phyloP scores from a whole-genome alignment of 2,888 invertebrate species.

The Lasioglossum leucozonium region DNA sequence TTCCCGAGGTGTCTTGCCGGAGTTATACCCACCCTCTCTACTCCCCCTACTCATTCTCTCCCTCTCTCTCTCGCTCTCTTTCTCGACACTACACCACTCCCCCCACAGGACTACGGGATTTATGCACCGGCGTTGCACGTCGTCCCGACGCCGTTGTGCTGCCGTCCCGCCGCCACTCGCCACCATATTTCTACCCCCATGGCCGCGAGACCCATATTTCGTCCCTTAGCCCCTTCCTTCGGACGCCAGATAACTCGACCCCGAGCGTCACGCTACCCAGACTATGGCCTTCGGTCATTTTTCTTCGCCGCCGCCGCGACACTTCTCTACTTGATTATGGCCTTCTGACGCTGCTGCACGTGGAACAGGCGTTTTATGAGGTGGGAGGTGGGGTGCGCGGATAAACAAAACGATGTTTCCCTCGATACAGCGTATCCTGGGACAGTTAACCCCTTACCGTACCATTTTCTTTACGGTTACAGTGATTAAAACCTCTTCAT shows the following conservation, averaged over 20 bases:
- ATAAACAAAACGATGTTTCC: background rate
- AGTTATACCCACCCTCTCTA: conserved; percentile 7
- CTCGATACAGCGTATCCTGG: background rate
- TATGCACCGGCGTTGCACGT: conserved; percentile 71
- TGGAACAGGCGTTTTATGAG: background rate
- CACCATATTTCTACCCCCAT: conserved; percentile 70
- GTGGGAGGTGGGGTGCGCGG: too few species aligned
- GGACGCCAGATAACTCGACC: conserved; percentile 44
- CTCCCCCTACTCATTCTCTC: conserved; percentile 25
- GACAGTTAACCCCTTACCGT: too few species aligned
- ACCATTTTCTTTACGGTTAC: too few species aligned
- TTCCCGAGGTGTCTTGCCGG: conserved; percentile 64
- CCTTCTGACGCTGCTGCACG: background rate
- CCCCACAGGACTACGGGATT: conserved; percentile 66
- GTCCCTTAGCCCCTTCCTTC: conserved; percentile 72
- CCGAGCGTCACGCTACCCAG: conserved; percentile 44
- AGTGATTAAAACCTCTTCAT: too few species aligned
- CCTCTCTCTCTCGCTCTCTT: conserved; percentile 28
- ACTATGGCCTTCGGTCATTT: conserved; percentile 40
- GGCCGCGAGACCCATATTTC: conserved; percentile 81
- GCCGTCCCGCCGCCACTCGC: conserved; percentile 50
- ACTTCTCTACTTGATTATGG: background rate
- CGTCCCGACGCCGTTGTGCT: conserved; percentile 25
- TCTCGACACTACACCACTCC: background rate
- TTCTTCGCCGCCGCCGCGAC: conserved; percentile 22